Evolutionary conservation across 2,888 invertebrate species (phyloP).

Genomic region (Laspeyria flexula): DNA sequence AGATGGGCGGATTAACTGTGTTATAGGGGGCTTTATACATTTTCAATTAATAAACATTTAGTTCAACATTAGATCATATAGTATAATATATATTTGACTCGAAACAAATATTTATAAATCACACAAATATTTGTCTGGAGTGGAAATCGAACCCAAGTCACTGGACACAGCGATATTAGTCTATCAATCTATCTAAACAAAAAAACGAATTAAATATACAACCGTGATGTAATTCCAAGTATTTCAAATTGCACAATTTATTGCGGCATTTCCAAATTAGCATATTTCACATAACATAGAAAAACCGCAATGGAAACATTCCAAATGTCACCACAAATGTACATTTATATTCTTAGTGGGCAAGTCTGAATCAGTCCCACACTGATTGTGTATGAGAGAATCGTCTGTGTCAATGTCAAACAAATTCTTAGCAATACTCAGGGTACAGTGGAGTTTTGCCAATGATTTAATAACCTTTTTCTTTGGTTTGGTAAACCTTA

Average conservation of each 20-base stretch:
- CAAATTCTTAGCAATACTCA: neutral
- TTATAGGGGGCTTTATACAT: no score
- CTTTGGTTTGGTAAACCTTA: no score
- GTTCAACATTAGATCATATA: no score
- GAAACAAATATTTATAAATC: no score
- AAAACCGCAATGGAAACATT: constrained; percentile 18
- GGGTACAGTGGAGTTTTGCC: neutral
- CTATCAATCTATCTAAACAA: no score
- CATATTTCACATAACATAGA: neutral
- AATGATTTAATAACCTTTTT: no score
- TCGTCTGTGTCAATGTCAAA: neutral
- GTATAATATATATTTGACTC: no score
- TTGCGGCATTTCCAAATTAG: constrained; percentile 22
- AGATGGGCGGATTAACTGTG: no score
- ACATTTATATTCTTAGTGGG: neutral
- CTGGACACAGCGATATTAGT: no score
- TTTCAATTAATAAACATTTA: no score
- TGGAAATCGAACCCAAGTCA: no score
- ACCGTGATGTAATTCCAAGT: neutral
- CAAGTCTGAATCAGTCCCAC: neutral
- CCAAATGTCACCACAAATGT: constrained; percentile 2
- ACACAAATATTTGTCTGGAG: no score
- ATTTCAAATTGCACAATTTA: constrained; percentile 12
- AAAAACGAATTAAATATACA: neutral
- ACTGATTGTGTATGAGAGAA: neutral